Evolutionary conservation across 1,140 invertebrate species (phyloP).

Genomic region (Anastrepha ludens): DNA sequence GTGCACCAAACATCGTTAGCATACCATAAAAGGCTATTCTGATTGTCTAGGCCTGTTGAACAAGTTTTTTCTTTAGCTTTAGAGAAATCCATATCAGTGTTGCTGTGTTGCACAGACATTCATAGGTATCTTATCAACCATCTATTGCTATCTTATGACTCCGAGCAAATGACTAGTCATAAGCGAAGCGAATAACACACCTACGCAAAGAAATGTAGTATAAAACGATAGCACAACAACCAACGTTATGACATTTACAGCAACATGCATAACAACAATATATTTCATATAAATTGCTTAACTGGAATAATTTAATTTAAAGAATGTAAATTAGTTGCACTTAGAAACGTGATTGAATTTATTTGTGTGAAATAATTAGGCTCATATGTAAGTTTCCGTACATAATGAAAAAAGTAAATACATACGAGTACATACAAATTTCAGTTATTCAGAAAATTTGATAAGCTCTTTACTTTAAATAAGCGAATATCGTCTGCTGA

Average conservation of each 20-base stretch:
- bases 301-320: neutral
- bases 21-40: conserved; percentile 11
- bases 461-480: neutral
- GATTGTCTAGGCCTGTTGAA: neutral
- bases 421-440: neutral
- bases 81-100: conserved; percentile 27
- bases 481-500: neutral
- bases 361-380: too few relatives aligned
- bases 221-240: neutral
- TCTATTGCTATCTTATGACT: neutral
- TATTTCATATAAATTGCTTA: too few relatives aligned
- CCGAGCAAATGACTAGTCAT: neutral
- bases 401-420: too few relatives aligned
- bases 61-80: neutral
- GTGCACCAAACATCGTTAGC: neutral
- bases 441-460: neutral
- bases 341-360: neutral
- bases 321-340: neutral
- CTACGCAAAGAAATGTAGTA: neutral
- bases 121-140: conserved; percentile 14
- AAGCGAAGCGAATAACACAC: conserved; percentile 3
- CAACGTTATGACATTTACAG: too few relatives aligned
- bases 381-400: too few relatives aligned
- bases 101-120: neutral
- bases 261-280: too few relatives aligned